Conservation (phyloP, 2,113 vertebrate genomes). For the Dasyornis broadbenti region DNA sequence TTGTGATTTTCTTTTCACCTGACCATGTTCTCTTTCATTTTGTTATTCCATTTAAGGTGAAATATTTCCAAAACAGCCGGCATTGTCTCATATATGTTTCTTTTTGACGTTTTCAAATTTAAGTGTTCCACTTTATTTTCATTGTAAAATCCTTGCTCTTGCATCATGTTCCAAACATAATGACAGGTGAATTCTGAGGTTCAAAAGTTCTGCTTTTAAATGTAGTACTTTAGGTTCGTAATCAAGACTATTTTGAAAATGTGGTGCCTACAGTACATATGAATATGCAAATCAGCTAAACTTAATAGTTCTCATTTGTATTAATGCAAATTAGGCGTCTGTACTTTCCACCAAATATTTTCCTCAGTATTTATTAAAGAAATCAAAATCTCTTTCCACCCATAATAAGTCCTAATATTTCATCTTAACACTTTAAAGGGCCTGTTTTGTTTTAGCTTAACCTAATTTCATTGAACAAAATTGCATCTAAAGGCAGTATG, state of each 20-base stretch:
- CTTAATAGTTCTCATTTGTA: constrained; percentile 76
- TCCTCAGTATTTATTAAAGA: constrained; percentile 75
- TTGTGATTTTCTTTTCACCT: background rate
- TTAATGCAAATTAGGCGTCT: constrained; percentile 75
- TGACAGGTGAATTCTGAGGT: background rate
- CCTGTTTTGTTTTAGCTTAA: constrained; percentile 72
- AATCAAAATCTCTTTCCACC: constrained; percentile 55
- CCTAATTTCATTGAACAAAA: constrained; percentile 77
- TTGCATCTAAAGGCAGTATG: constrained; percentile 76
- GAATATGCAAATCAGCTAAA: constrained; percentile 77
- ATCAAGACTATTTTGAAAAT: constrained; percentile 72
- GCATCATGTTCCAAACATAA: background rate
- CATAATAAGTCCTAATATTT: constrained; percentile 74
- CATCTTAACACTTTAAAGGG: constrained; percentile 73
- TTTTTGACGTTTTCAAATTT: background rate
- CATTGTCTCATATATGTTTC: background rate
- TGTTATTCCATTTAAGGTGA: background rate
- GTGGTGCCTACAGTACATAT: constrained; percentile 65
- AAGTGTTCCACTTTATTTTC: background rate
- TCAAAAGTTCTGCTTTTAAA: constrained; percentile 43
- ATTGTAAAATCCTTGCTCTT: background rate
- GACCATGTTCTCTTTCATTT: background rate
- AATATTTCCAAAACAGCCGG: background rate
- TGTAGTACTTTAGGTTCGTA: constrained; percentile 36
- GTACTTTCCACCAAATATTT: constrained; percentile 76